Base-by-base conservation (phyloP, 2,888 invertebrate genomes). In the Nymphalis urticae region DNA sequence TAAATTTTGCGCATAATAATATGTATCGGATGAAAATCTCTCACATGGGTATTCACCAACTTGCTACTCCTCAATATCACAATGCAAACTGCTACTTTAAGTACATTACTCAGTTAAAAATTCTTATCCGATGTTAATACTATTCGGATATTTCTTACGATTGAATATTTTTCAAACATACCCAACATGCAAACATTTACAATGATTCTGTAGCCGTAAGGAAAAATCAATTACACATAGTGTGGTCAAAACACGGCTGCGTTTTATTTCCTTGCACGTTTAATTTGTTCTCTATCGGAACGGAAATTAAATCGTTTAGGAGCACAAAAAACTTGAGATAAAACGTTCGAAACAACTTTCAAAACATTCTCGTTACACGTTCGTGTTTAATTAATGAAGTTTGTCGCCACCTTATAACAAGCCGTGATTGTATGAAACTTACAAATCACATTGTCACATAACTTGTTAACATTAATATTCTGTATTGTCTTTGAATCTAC, bases 231-330 rank as follows among this genome's bases (percentile, higher is more conserved):
- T 70, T 66, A 64, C 64, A 69, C 47, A 54, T 48, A 17, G 51
- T 53, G 68, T 65, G 64, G 71, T 70, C 66, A 72, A 66, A 66
- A 60, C 70, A 60, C 69, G 65, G 58, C 56, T 63, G 65, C 58
- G 58, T 71, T 72, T 72, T 67, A 60, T 69, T 73, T 65, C 71
- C 60, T 69, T 19, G 27, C 48, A 60, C 64, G 67, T 70, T 69
- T 59, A 64, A 66, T 71, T 68, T 56, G 53, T 59, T 56, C 63
- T 62, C 42, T 61, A 72, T 64, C 62, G 64, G 51, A 56, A 59
- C 60, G 68, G 63, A 70, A 72, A 73, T 70, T 66, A 60, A 71
- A 69, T 19, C 66, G 48, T 65, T 64, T 69, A 62, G 60, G 51
- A 47, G 53, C 36, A 66, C 62, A 62, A 61, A 66, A 72, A 59